These are phyloP conservation scores for Zeuzera pyrina DNA, from an alignment of 2,888 invertebrate species.

Conservation along the genomic window DNA sequence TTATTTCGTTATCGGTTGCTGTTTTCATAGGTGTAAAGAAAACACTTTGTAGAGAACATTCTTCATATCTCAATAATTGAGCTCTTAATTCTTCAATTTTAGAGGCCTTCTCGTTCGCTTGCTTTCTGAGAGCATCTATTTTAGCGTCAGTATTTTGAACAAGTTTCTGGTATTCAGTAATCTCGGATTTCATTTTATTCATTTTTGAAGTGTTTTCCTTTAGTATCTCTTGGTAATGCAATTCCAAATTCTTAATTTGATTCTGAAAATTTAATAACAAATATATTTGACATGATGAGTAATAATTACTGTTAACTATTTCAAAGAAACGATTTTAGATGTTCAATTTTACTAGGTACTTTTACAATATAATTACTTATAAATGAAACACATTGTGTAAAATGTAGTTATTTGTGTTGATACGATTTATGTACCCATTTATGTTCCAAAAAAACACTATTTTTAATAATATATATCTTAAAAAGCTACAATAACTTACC, in stretches of 20 bases:
- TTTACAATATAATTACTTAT: not conserved
- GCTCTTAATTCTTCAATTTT: constrained; percentile 62
- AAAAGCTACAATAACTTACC: too few species aligned
- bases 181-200: constrained; percentile 56
- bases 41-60: constrained; percentile 60
- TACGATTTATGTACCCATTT: too few species aligned
- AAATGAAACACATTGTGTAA: too few species aligned
- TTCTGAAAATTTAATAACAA: constrained; percentile 38
- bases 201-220: constrained; percentile 64
- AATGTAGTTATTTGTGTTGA: too few species aligned
- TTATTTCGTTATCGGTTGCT: constrained; percentile 75
- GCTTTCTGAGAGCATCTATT: constrained; percentile 61
- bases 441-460: too few species aligned
- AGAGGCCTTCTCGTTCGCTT: constrained; percentile 54
- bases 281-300: constrained; percentile 2
- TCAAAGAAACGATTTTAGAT: not conserved
- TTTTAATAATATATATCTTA: too few species aligned
- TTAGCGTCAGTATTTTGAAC: constrained; percentile 62
- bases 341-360: not conserved
- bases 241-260: constrained; percentile 59
- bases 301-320: not conserved
- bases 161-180: constrained; percentile 49
- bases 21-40: constrained; percentile 68
- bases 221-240: constrained; percentile 62
- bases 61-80: constrained; percentile 55